Base-by-base conservation (phyloP, 2,113 vertebrate genomes). In the Nibea coibor region DNA sequence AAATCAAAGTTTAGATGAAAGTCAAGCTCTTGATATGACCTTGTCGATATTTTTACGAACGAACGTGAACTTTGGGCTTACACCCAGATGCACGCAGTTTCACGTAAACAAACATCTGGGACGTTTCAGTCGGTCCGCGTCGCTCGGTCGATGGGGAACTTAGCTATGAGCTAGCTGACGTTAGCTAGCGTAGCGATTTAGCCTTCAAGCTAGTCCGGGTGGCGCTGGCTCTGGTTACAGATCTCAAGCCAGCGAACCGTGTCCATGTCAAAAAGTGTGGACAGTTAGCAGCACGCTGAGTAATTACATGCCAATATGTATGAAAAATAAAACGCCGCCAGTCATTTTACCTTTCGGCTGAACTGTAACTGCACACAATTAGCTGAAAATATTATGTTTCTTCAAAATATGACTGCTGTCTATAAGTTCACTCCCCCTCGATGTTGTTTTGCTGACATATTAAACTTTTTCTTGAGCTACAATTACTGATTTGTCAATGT, bases 321-420 rank as follows among this genome's bases (percentile, higher is more conserved):
- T 75, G 45, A 9, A 28, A 53, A 39, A 5, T 0, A 4, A 77
- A 80, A 16, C 68, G 6, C 17, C n/a, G 39, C 54, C 10, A 56
- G 50, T 54, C 20, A 2, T 15, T 87, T 94, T 95, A 95, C 94
- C 95, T 95, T 92, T 80, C 45, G 51, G 80, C 63, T 78, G 81
- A 69, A 80, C 72, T 80, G 78, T 82, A 80, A 89, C 81, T 26
- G 86, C 87, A 81, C 81, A 83, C 85, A 76, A 68, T 72, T 74
- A 66, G 72, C 51, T 75, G 59, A 48, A 84, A 71, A 57, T 81
- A 87, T 87, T 83, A 67, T 91, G 84, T 91, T 87, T 85, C 86
- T 89, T 88, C 80, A 95, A 93, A 96, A 96, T 95, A 96, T 96
- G 96, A 96, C 96, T 96, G 96, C 95, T 95, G 85, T 96, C 91